Evolutionary conservation across 2,888 invertebrate genomes (phyloP).

Genomic region (Hyposoter dolosus): DNA sequence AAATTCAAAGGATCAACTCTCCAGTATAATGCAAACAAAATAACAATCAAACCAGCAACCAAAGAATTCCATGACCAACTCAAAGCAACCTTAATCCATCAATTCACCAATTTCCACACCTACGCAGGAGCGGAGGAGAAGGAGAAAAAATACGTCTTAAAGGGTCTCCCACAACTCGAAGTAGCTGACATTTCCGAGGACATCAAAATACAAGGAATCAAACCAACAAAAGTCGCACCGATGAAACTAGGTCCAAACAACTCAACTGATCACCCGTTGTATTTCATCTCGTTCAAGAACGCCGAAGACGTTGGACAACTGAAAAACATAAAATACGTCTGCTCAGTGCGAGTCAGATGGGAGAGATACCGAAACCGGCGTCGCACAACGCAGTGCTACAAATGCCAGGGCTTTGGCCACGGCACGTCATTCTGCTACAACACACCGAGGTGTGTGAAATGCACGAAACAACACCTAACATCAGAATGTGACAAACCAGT

Average conservation of each 20-base stretch:
- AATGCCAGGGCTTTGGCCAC: conserved; percentile 75
- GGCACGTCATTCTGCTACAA: conserved; percentile 54
- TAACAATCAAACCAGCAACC: too few relatives aligned
- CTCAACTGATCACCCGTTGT: neutral
- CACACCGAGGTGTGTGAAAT: conserved; percentile 47
- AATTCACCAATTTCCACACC: too few relatives aligned
- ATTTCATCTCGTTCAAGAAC: neutral
- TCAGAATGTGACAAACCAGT: too few relatives aligned
- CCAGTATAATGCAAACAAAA: too few relatives aligned
- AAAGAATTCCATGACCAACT: too few relatives aligned
- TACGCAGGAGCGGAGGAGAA: neutral
- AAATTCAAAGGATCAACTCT: too few relatives aligned
- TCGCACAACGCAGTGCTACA: conserved; percentile 71
- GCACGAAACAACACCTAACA: conserved; percentile 13
- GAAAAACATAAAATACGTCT: neutral
- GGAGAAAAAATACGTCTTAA: neutral
- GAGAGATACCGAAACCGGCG: neutral
- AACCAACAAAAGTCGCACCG: neutral
- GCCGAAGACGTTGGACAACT: too few relatives aligned
- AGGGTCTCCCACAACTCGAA: neutral
- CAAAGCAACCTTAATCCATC: too few relatives aligned
- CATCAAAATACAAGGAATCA: neutral
- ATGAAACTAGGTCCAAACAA: neutral
- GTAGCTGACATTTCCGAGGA: neutral
- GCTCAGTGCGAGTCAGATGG: neutral